Conservation (phyloP, 1,140 invertebrate genomes). For the Caerostris extrusa region DNA sequence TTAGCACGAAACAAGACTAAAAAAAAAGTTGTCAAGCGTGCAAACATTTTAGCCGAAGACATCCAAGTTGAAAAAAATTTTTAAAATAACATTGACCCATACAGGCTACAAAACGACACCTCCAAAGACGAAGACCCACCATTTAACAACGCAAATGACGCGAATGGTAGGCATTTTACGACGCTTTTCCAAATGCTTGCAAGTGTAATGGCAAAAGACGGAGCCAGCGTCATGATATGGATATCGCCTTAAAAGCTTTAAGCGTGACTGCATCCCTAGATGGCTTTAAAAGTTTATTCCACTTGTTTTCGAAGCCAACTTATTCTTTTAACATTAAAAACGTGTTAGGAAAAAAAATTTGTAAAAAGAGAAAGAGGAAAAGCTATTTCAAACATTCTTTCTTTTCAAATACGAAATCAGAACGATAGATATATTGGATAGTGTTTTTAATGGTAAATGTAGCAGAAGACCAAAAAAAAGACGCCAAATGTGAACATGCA, state of each 20-base stretch:
- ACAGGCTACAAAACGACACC: neutral
- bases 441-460: neutral
- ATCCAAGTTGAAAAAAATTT: neutral
- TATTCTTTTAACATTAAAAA: conserved; percentile 52
- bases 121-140: neutral
- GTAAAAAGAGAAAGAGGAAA: neutral
- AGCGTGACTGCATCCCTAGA: conserved; percentile 28
- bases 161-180: conserved; percentile 37
- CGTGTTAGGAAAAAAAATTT: conserved; percentile 28
- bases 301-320: neutral
- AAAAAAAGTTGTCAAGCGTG: conserved; percentile 14
- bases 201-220: neutral
- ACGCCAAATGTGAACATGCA: neutral
- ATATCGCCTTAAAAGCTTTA: conserved; percentile 57
- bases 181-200: conserved; percentile 5
- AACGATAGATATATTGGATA: neutral
- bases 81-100: conserved; percentile 24
- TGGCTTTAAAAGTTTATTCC: conserved; percentile 30
- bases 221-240: neutral
- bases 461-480: neutral
- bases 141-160: conserved; percentile 52
- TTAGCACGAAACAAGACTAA: conserved; percentile 23
- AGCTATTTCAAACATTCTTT: neutral
- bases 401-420: neutral
- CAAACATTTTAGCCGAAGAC: conserved; percentile 25